Conservation (phyloP, 2,113 vertebrate species). For the Aptenodytes forsteri region DNA sequence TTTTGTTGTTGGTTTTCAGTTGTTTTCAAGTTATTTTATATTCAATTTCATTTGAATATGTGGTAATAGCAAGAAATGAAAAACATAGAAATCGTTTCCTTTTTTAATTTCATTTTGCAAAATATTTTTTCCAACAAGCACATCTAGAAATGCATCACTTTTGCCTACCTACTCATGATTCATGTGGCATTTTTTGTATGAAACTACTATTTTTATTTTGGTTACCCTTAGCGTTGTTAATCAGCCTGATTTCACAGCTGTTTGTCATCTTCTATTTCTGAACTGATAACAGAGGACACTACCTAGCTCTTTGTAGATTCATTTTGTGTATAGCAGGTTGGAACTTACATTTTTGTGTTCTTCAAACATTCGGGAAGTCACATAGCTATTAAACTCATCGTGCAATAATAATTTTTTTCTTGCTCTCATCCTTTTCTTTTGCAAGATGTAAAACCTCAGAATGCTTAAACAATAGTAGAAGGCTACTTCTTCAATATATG, state of each 20-base stretch:
- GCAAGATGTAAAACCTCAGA: background rate
- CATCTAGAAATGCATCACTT: background rate
- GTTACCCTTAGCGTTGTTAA: background rate
- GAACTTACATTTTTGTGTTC: background rate
- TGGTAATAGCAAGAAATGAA: background rate
- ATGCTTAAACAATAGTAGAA: background rate
- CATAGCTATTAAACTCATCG: background rate
- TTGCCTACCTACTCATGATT: background rate
- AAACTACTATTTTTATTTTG: background rate
- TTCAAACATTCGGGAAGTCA: conserved; percentile 4
- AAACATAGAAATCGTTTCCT: background rate
- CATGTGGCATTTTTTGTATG: background rate
- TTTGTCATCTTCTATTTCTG: background rate
- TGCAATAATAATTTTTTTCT: background rate
- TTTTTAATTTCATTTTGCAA: background rate
- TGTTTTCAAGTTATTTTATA: background rate
- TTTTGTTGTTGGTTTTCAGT: background rate
- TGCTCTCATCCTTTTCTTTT: background rate
- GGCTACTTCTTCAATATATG: background rate
- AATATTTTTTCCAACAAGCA: background rate
- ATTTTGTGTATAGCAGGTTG: background rate
- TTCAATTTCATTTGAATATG: background rate
- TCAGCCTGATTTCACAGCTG: background rate
- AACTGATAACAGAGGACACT: background rate
- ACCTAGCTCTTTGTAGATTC: background rate